These are phyloP conservation scores for Tachina lurida DNA, from an alignment of 2,888 invertebrate species.

Conservation along the genomic window DNA sequence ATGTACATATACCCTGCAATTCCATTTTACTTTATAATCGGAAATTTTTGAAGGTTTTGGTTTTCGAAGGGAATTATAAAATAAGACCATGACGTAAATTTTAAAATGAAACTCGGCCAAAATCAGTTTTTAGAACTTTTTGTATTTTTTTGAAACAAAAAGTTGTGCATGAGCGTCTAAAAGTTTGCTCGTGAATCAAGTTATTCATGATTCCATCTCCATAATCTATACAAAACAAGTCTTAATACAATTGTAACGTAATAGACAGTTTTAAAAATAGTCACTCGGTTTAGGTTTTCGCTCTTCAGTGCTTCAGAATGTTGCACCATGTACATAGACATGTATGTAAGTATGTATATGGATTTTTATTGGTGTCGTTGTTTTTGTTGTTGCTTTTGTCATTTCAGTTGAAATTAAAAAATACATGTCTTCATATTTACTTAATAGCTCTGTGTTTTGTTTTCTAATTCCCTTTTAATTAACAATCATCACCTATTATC, in stretches of 20 bases:
- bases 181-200: no score
- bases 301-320: slow-evolving; percentile 16
- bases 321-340: neutral
- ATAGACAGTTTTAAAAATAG: slow-evolving; percentile 43
- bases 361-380: no score
- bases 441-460: slow-evolving; percentile 4
- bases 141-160: no score
- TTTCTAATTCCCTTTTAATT: slow-evolving; percentile 39
- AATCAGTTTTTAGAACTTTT: no score
- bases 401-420: neutral
- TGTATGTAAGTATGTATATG: neutral
- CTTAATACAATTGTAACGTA: slow-evolving; percentile 25
- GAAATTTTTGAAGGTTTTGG: no score
- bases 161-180: no score
- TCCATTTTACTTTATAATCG: no score
- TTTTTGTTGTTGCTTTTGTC: slow-evolving; percentile 17
- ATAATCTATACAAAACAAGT: neutral
- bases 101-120: no score
- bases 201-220: no score
- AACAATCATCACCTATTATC: slow-evolving; percentile 47
- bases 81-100: no score
- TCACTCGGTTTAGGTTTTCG: neutral
- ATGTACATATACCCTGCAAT: no score
- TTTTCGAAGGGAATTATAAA: no score
- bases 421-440: slow-evolving; percentile 15